A percentile compares a stretch with the other conserved stretches of the same genome.
Conservation (phyloP, 2,888 invertebrate species). For the Stenolophus ochropezus region DNA sequence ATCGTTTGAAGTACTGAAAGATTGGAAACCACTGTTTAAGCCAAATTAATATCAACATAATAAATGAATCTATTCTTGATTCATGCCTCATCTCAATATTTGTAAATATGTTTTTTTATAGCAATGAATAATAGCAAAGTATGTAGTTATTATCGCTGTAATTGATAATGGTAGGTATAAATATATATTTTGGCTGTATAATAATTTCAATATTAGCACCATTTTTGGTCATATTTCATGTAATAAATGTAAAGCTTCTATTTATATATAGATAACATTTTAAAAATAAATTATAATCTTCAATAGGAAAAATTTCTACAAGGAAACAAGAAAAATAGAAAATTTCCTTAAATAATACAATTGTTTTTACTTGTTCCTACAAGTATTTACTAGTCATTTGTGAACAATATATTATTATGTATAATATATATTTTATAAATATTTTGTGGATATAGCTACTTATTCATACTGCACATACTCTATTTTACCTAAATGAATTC, state of each 20-base stretch:
- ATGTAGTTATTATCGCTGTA: constrained; percentile 4
- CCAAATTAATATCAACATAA: too few relatives aligned
- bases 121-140: neutral
- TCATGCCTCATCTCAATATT: neutral
- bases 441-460: too few relatives aligned
- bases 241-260: constrained; percentile 26
- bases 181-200: constrained; percentile 48
- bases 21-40: too few relatives aligned
- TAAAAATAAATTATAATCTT: neutral
- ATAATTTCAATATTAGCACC: constrained; percentile 46
- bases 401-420: too few relatives aligned
- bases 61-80: neutral
- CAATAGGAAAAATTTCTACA: neutral
- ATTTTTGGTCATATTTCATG: constrained; percentile 49
- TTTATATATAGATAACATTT: neutral
- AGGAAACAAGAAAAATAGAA: neutral
- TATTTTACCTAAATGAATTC: too few relatives aligned
- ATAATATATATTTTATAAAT: too few relatives aligned
- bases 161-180: constrained; percentile 17
- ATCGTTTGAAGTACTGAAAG: too few relatives aligned
- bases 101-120: neutral
- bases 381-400: too few relatives aligned
- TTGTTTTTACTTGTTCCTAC: too few relatives aligned
- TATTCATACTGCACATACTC: too few relatives aligned
- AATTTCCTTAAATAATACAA: too few relatives aligned